These are phyloP conservation scores for Harpegnathos saltator DNA, from an alignment of 1,140 invertebrate species.

Conservation along the genomic window DNA sequence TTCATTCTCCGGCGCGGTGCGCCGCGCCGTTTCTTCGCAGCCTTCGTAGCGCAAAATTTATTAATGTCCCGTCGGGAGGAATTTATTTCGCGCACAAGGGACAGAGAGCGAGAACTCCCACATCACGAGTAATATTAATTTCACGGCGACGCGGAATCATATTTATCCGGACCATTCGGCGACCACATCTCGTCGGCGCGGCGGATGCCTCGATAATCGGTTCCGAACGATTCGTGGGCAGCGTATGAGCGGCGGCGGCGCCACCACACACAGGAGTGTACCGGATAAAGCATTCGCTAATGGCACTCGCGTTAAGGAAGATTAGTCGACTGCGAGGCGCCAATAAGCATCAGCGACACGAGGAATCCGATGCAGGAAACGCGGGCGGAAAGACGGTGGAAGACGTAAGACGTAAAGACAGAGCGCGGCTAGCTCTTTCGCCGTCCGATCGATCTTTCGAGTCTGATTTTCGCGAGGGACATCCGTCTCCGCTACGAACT, in stretches of 20 bases:
- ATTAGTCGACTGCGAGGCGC: conserved; percentile 42
- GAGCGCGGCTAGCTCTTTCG: conserved; percentile 57
- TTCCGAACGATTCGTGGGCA: too few species aligned
- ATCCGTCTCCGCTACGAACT: conserved; percentile 60
- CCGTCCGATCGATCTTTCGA: conserved; percentile 56
- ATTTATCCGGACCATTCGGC: not conserved
- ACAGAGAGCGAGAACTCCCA: too few species aligned
- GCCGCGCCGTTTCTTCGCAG: too few species aligned
- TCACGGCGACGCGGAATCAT: not conserved
- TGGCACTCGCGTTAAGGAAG: conserved; percentile 32
- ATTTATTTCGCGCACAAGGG: not conserved
- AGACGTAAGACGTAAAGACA: conserved; percentile 47
- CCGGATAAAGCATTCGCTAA: conserved; percentile 29
- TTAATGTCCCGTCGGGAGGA: not conserved
- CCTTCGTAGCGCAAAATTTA: not conserved
- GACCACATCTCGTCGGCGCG: not conserved
- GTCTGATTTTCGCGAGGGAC: conserved; percentile 60
- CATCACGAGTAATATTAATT: not conserved
- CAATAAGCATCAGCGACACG: conserved; percentile 55
- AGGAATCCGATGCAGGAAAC: conserved; percentile 31
- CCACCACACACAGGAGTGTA: too few species aligned
- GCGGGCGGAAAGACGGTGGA: too few species aligned
- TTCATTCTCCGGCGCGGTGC: too few species aligned
- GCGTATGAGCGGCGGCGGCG: too few species aligned
- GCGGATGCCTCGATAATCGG: too few species aligned